phyloP scores from a whole-genome alignment of 2,888 invertebrate genomes.

The Drosophila bunnanda region DNA sequence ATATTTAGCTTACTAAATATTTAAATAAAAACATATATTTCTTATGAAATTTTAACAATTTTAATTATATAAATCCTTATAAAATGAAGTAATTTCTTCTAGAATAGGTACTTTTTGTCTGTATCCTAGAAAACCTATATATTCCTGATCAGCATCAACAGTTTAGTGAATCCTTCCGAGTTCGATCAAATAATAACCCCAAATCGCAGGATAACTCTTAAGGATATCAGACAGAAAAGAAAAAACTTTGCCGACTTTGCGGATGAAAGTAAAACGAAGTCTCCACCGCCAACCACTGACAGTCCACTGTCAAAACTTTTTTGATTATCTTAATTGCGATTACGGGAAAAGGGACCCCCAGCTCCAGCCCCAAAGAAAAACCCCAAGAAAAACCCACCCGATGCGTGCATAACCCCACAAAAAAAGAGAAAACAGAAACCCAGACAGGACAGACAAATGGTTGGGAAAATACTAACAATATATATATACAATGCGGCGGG shows the following conservation, averaged over 20 bases:
- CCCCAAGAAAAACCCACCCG: constrained; percentile 39
- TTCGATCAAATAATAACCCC: not conserved
- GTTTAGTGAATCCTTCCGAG: too few species aligned
- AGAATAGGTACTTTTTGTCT: too few species aligned
- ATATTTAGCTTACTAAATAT: too few species aligned
- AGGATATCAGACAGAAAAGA: constrained; percentile 1
- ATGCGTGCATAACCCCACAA: constrained; percentile 68
- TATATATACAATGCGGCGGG: constrained; percentile 34
- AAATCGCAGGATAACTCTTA: not conserved
- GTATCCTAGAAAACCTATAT: too few species aligned
- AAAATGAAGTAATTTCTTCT: too few species aligned
- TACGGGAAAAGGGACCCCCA: constrained; percentile 45
- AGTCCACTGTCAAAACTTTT: constrained; percentile 78
- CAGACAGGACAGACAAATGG: constrained; percentile 42
- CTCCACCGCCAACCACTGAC: constrained; percentile 53
- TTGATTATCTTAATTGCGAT: constrained; percentile 81
- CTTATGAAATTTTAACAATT: too few species aligned
- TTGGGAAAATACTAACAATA: constrained; percentile 28
- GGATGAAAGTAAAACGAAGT: constrained; percentile 65
- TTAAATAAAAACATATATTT: too few species aligned
- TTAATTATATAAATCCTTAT: too few species aligned
- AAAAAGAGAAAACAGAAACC: constrained; percentile 3
- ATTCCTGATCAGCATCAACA: too few species aligned
- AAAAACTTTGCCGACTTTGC: constrained; percentile 21
- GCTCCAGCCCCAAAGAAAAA: constrained; percentile 11